Base-by-base conservation (phyloP, 2,113 vertebrate genomes). In the Dolichallabes microphthalmus region DNA sequence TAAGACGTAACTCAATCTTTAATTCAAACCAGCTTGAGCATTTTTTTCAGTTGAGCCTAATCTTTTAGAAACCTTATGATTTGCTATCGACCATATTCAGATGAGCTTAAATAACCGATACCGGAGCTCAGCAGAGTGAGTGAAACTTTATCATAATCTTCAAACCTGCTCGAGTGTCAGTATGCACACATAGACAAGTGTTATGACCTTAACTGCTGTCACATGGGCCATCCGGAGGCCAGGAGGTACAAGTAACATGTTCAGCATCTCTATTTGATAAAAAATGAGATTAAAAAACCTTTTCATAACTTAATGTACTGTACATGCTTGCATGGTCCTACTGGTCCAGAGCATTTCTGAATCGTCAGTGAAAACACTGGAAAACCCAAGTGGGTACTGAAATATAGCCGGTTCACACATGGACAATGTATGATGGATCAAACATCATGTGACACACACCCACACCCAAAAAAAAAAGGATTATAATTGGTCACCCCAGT, bases 121-220 rank as follows among this genome's bases (percentile, higher is more conserved):
- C 57, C 9, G 63, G 30, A 60, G 57, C 32, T 25, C 25, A 61
- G 32, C 77, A 80, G 77, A 13, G 57, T 39, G 77, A 60, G 32
- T 63, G 58, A 45, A 45, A 63, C 32, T 22, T 11, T 80, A 63
- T 63, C 58, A 35, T 45, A 81, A 64, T 50, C 79, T 81, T 81
- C 79, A 52, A 64, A 64, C 22, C 35, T 81, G 32, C 58, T 81
- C 30, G 25, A 81, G 25, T 64, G 60, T 64, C 79, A 81, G 32
- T 64, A 81, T 52, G 79, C 13, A 64, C 13, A 64, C 79, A 64
- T 19, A 15, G 60, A 45, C 58, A 63, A 64, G 52, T 50, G 79
- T 17, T 63, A 81, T 4, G 20, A 64, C 79, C 79, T 81, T 50
- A 15, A 52, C 79, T 50, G 19, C 19, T 35, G 20, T 25, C 35